Base-by-base conservation (phyloP, 2,797 vertebrate species). In the Sebastes cheni region DNA sequence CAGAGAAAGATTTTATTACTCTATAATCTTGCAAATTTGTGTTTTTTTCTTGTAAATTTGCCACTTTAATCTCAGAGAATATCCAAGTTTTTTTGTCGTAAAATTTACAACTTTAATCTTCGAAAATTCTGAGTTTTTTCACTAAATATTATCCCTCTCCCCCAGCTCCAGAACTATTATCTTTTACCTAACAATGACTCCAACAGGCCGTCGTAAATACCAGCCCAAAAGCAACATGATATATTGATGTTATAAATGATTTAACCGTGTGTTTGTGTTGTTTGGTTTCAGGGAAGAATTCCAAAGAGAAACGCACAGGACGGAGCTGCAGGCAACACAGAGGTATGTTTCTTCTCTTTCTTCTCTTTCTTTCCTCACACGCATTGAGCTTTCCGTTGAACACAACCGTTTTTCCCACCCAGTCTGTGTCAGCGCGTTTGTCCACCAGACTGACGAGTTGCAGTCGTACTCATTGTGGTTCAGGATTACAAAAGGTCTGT, bases 201-300 rank as follows among this genome's bases (percentile, higher is more conserved):
- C 16, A 8, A 46, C 18, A 46, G 2, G 42, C 42, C 6, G 42
- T 46, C 42, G 42, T 50, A 50, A 50, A 50, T 50, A 0, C 7
- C 20, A 52, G 8, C 50, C 50, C 18, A 10, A 52, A 52, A 52
- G 50, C 50, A 2, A n/a, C 18, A n/a, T n/a, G 9, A n/a, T 25
- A 13, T 34, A 42, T 36, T 61, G 22, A 25, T 60, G 55, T 32
- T 52, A 1, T 0, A 36, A 67, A 5, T 0, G 12, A 6, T 72
- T 64, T 30, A 74, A 60, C 34, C 25, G 18, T 73, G 66, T 72
- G n/a, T 62, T 30, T 78, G 30, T 89, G 9, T 77, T 66, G 2
- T 2, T 65, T 76, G 27, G 34, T 88, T 95, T 82, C 81, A 95
- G 95, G 77, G 74, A 61, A 93, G 82, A 91, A 55, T 50, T 18